Evolutionary conservation across 1,140 invertebrate species (phyloP).

Genomic region (Solenopsis invicta): DNA sequence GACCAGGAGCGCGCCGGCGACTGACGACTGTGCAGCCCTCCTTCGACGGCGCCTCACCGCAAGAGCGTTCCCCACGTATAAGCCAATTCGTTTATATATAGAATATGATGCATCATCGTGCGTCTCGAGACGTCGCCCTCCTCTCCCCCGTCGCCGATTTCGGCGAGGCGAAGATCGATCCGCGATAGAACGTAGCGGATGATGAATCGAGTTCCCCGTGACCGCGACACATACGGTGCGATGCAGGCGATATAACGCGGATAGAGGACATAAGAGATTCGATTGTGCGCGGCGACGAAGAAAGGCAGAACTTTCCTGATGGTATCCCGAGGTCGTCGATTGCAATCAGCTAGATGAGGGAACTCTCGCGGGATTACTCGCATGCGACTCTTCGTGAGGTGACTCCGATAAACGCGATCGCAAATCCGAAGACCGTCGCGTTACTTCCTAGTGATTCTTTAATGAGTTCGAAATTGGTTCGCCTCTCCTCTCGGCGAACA

Average conservation of each 20-base stretch:
- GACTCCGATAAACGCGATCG: neutral
- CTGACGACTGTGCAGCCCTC: neutral
- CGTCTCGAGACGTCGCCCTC: neutral
- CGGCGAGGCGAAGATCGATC: slow-evolving; percentile 27
- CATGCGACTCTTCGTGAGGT: neutral
- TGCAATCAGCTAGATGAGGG: neutral
- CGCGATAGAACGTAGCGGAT: neutral
- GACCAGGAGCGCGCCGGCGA: slow-evolving; percentile 14
- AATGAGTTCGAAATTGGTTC: slow-evolving; percentile 7
- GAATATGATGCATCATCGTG: slow-evolving; percentile 14
- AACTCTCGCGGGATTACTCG: neutral
- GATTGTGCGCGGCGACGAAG: neutral
- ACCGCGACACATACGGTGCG: neutral
- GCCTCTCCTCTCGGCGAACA: neutral
- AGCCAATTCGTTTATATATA: slow-evolving; percentile 40
- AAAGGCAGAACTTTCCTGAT: neutral
- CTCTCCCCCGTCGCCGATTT: neutral
- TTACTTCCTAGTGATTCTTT: slow-evolving; percentile 12
- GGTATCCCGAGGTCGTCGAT: neutral
- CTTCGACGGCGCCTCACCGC: neutral
- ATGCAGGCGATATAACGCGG: neutral
- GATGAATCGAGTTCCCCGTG: neutral
- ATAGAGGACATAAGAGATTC: neutral
- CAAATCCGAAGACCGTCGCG: neutral
- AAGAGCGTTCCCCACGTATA: neutral